Evolutionary conservation across 2,113 vertebrate genomes (phyloP).

Genomic region (Rallus limicola): DNA sequence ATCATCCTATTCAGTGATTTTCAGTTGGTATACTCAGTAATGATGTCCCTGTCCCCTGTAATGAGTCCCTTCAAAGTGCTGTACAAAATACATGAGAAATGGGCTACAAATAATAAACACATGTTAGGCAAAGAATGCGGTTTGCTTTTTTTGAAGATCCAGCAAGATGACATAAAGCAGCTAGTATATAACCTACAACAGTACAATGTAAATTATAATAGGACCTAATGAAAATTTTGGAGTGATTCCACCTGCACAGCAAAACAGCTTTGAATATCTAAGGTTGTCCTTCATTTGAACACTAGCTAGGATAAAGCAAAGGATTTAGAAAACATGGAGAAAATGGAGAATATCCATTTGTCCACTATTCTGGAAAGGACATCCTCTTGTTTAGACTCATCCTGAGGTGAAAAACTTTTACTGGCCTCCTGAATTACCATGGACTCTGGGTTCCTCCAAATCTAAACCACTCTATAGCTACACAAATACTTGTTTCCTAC

Average conservation of each 20-base stretch:
- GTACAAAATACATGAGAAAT: not conserved
- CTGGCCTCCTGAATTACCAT: not conserved
- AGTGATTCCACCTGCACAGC: not conserved
- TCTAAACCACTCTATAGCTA: not conserved
- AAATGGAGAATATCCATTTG: not conserved
- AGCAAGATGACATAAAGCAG: not conserved
- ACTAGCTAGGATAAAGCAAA: not conserved
- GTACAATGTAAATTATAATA: not conserved
- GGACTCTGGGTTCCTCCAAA: not conserved
- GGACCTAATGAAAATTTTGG: not conserved
- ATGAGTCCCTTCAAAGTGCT: not conserved
- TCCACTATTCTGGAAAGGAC: not conserved
- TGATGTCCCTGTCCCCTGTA: not conserved
- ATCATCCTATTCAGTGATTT: not conserved
- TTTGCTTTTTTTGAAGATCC: not conserved
- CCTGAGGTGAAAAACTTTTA: not conserved
- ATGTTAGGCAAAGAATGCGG: not conserved
- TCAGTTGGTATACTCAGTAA: not conserved
- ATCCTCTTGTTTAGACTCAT: not conserved
- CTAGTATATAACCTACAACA: not conserved
- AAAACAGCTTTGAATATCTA: not conserved
- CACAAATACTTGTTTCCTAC: not conserved
- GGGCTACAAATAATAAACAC: not conserved
- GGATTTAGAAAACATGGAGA: not conserved
- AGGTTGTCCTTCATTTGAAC: not conserved